A percentile compares a stretch with the other conserved stretches of the same genome.
phyloP scores from a whole-genome alignment of 2,888 invertebrate species.

The Lydus trimaculatus region DNA sequence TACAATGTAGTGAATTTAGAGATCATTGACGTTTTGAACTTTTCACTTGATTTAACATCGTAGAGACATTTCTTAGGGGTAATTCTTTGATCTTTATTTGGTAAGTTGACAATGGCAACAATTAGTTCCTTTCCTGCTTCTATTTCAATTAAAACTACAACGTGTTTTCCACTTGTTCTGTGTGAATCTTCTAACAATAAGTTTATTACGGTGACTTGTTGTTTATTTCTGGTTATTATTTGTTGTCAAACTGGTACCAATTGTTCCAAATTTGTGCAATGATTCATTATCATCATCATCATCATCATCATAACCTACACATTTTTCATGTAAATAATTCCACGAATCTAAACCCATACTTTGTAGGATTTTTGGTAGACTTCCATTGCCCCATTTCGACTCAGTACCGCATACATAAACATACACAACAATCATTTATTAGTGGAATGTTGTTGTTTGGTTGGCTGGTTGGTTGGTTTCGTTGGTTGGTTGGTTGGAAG shows the following conservation, averaged over 20 bases:
- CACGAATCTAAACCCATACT: neutral
- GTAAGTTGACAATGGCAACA: neutral
- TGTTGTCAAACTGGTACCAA: neutral
- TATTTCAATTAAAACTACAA: too few species aligned
- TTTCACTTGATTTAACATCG: neutral
- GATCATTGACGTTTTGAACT: conserved; percentile 9
- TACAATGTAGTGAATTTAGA: neutral
- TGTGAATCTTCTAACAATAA: neutral
- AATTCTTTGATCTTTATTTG: neutral
- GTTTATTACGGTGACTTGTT: too few species aligned
- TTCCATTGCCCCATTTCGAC: neutral
- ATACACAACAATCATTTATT: neutral
- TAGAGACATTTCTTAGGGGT: neutral
- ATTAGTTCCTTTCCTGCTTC: too few species aligned
- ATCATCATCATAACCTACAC: neutral
- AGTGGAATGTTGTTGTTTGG: conserved; percentile 4
- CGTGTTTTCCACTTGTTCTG: neutral
- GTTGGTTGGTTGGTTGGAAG: neutral
- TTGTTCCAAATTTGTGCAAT: neutral
- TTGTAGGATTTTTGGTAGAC: neutral
- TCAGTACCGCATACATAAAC: neutral
- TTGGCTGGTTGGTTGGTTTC: neutral
- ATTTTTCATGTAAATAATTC: neutral
- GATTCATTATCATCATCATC: neutral
- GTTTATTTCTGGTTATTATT: too few species aligned